A percentile compares a stretch with the other conserved stretches of the same genome.
phyloP scores from a whole-genome alignment of 2,888 invertebrate genomes.

The Dasypolia templi region DNA sequence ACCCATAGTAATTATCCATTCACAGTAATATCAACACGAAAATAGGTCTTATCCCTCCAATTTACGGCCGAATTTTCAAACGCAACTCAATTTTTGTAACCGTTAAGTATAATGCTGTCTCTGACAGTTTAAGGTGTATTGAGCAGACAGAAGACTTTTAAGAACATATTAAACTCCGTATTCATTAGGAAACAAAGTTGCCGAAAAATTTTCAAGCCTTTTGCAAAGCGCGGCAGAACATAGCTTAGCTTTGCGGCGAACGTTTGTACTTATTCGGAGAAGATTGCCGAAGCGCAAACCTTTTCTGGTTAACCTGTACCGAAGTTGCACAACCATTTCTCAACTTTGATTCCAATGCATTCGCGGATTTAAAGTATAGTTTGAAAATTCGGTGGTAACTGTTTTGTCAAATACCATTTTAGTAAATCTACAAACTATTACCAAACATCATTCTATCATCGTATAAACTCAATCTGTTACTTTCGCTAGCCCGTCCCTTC shows the following conservation, averaged over 20 bases:
- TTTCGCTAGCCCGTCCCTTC: slow-evolving; percentile 85
- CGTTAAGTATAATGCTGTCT: not conserved
- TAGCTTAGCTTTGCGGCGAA: not conserved
- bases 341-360: not conserved
- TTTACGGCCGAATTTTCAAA: not conserved
- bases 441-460: slow-evolving; percentile 97
- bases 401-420: not conserved
- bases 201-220: not conserved
- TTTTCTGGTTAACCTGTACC: not conserved
- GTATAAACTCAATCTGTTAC: slow-evolving; percentile 95
- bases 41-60: slow-evolving; percentile 5
- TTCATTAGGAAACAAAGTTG: not conserved
- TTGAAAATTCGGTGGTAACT: not conserved
- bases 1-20: slow-evolving; percentile 16
- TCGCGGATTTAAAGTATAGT: not conserved
- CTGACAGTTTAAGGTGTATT: not conserved
- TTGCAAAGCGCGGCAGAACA: not conserved
- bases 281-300: not conserved
- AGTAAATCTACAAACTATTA: slow-evolving; percentile 83
- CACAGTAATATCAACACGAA: slow-evolving; percentile 30
- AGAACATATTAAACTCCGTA: not conserved
- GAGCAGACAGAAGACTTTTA: not conserved
- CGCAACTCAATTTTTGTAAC: not conserved
- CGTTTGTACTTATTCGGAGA: not conserved
- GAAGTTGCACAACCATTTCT: not conserved